A percentile compares a stretch with the other conserved stretches of the same genome.
phyloP scores from a whole-genome alignment of 2,797 vertebrate genomes.

The Triplophysa yarkandensis region DNA sequence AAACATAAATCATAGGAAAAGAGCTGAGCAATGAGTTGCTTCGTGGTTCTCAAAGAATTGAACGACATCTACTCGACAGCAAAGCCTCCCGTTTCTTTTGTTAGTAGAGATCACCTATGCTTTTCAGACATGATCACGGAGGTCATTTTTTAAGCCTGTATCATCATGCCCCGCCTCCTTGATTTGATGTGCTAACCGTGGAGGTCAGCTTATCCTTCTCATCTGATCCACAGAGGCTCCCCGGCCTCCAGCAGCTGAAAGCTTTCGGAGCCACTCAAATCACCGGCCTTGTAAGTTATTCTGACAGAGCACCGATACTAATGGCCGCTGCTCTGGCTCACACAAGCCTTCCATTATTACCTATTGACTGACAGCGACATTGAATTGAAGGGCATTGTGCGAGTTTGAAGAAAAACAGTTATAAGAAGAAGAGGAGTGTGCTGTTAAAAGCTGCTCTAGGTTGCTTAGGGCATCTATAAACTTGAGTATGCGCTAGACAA shows the following conservation, averaged over 20 bases:
- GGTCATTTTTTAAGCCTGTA: conserved; percentile 1
- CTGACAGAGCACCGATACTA: conserved; percentile 53
- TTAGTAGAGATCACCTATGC: neutral
- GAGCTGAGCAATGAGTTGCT: neutral
- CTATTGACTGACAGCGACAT: conserved; percentile 60
- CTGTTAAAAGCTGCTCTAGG: neutral
- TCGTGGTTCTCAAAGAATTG: neutral
- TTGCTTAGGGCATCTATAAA: neutral
- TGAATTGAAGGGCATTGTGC: conserved; percentile 44
- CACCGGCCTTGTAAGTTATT: conserved; percentile 47
- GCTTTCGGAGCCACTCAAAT: conserved; percentile 13
- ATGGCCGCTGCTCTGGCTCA: conserved; percentile 53
- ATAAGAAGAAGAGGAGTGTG: neutral
- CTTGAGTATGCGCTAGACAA: neutral
- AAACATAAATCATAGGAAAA: neutral
- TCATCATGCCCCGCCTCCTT: neutral
- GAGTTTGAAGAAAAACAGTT: conserved; percentile 4
- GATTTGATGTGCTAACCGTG: conserved; percentile 28
- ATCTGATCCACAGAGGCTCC: conserved; percentile 14
- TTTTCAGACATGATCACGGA: neutral
- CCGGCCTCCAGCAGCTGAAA: conserved; percentile 36
- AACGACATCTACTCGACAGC: neutral
- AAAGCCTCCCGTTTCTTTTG: neutral
- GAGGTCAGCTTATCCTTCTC: conserved; percentile 47
- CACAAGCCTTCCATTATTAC: conserved; percentile 53